phyloP scores from a whole-genome alignment of 2,888 invertebrate species.

The Sarcophaga variegata region DNA sequence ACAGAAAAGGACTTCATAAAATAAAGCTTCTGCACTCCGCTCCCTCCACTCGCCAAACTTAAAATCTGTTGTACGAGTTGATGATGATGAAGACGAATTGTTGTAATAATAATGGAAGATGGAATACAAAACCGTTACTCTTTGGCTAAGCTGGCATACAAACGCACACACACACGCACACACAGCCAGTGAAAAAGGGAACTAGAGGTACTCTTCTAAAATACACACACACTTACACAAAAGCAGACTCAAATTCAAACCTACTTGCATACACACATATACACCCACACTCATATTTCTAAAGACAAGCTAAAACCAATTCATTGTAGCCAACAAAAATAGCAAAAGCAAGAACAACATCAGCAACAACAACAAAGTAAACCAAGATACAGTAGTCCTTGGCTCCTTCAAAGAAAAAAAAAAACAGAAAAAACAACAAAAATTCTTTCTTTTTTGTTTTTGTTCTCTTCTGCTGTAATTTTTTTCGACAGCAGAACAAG shows the following conservation, averaged over 20 bases:
- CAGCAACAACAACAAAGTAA: slow-evolving; percentile 17
- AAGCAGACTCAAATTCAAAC: slow-evolving; percentile 39
- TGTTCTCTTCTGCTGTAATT: slow-evolving; percentile 37
- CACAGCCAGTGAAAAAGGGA: not conserved
- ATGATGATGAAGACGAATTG: slow-evolving; percentile 62
- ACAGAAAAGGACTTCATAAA: not conserved
- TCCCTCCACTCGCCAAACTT: too few species aligned
- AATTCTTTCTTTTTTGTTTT: slow-evolving; percentile 15
- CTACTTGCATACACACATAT: slow-evolving; percentile 20
- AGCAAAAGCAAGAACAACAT: slow-evolving; percentile 10
- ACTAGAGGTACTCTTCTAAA: slow-evolving; percentile 35
- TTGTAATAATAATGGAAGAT: slow-evolving; percentile 62
- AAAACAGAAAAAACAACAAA: not conserved
- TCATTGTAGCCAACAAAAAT: slow-evolving; percentile 53
- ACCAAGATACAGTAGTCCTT: slow-evolving; percentile 62
- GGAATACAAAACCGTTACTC: slow-evolving; percentile 43
- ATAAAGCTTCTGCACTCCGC: not conserved
- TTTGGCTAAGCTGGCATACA: slow-evolving; percentile 37
- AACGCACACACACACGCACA: not conserved
- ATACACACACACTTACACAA: not conserved
- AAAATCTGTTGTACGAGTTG: not conserved
- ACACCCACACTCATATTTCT: slow-evolving; percentile 14
- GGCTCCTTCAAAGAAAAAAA: slow-evolving; percentile 18
- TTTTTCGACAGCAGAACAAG: slow-evolving; percentile 62
- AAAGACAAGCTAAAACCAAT: slow-evolving; percentile 56